Evolutionary conservation across 2,797 vertebrate species (phyloP).

Genomic region (Pseudocheirus occidentalis): DNA sequence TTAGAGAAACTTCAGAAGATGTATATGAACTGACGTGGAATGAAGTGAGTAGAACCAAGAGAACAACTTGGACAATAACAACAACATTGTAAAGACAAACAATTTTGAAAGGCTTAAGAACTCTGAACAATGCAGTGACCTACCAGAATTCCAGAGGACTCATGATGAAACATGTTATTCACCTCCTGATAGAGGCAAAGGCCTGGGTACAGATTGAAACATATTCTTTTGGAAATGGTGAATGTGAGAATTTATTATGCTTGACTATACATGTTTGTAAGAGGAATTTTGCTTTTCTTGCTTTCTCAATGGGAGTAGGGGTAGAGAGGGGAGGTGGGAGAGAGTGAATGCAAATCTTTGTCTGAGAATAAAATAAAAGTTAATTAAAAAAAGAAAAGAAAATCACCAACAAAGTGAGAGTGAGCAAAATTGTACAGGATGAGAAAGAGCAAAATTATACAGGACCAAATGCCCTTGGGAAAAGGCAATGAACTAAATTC

Average conservation of each 20-base stretch:
- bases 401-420: background rate
- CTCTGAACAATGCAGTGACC: background rate
- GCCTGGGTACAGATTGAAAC: background rate
- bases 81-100: background rate
- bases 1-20: background rate
- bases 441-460: background rate
- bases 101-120: background rate
- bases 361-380: background rate
- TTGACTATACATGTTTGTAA: background rate
- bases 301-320: background rate
- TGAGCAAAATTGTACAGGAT: background rate
- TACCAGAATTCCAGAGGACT: background rate
- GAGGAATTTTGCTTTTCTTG: background rate
- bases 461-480: background rate
- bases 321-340: background rate
- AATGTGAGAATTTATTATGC: background rate
- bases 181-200: background rate
- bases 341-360: background rate
- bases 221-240: background rate
- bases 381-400: background rate
- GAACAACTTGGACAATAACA: background rate
- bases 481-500: conserved; percentile 24
- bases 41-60: background rate
- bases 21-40: background rate
- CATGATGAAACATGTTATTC: background rate